Evolutionary conservation across 1,140 invertebrate genomes (phyloP).

Genomic region (Vanessa atalanta): DNA sequence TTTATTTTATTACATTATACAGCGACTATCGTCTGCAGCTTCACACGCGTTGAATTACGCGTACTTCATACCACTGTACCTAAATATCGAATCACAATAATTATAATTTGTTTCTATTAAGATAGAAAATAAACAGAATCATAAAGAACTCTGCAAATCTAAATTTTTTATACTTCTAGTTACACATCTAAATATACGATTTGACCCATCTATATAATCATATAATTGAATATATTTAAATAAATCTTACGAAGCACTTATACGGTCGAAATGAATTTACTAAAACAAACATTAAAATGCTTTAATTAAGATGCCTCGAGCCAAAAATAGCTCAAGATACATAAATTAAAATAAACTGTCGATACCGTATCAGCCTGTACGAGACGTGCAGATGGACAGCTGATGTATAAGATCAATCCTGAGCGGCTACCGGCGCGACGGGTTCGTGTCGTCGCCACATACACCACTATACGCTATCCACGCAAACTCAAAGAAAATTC

Average conservation of each 20-base stretch:
- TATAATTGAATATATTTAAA: background rate
- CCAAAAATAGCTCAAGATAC: conserved; percentile 28
- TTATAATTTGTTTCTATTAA: background rate
- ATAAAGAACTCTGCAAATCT: no score
- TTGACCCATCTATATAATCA: background rate
- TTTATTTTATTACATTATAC: no score
- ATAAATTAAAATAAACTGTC: conserved; percentile 44
- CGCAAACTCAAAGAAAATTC: conserved; percentile 2
- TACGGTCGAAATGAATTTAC: conserved; percentile 1
- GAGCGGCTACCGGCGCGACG: conserved; percentile 50
- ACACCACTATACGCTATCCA: conserved; percentile 23
- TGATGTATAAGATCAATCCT: conserved; percentile 73
- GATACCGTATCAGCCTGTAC: conserved; percentile 50
- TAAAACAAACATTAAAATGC: conserved; percentile 21
- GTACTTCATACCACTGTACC: background rate
- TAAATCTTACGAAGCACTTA: conserved; percentile 3
- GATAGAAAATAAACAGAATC: no score
- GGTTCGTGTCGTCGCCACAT: conserved; percentile 44
- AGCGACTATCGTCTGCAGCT: background rate
- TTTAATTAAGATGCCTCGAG: conserved; percentile 22
- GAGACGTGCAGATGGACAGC: conserved; percentile 62
- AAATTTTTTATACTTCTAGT: no score
- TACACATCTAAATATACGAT: no score
- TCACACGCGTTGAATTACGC: background rate
- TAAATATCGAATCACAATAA: background rate